Percentiles rank a stretch among this genome's conserved stretches.
Conservation (phyloP, 1,140 invertebrate species). For the Pantala flavescens region DNA sequence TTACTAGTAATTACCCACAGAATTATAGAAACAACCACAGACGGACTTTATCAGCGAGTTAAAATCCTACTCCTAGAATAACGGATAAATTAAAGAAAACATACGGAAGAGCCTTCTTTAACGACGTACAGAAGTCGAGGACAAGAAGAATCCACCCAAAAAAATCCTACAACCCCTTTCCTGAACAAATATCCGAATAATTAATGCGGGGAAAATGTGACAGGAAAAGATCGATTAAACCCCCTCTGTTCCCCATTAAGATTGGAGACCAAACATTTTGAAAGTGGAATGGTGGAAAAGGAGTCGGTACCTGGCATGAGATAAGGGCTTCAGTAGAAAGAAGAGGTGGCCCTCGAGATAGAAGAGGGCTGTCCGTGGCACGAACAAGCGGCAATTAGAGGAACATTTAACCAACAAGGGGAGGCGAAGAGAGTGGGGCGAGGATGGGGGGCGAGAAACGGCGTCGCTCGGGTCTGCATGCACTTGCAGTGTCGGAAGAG, state of each 20-base stretch:
- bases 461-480: not conserved
- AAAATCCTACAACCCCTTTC: not conserved
- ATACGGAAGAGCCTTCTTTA: too few relatives aligned
- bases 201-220: not conserved
- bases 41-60: too few relatives aligned
- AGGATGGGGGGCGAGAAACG: not conserved
- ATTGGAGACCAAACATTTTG: not conserved
- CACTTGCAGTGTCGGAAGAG: not conserved
- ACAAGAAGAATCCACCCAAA: not conserved
- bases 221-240: conserved; percentile 2
- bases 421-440: not conserved
- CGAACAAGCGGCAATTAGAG: not conserved
- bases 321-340: not conserved
- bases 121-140: not conserved
- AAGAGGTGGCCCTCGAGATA: too few relatives aligned
- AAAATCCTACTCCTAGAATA: too few relatives aligned
- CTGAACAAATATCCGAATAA: not conserved
- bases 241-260: not conserved
- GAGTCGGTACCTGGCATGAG: not conserved
- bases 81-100: too few relatives aligned
- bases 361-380: not conserved
- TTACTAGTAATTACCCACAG: too few relatives aligned
- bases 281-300: not conserved
- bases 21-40: too few relatives aligned
- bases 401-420: not conserved